Conservation (phyloP, 2,797 vertebrate genomes). For the Crenuchus spilurus region DNA sequence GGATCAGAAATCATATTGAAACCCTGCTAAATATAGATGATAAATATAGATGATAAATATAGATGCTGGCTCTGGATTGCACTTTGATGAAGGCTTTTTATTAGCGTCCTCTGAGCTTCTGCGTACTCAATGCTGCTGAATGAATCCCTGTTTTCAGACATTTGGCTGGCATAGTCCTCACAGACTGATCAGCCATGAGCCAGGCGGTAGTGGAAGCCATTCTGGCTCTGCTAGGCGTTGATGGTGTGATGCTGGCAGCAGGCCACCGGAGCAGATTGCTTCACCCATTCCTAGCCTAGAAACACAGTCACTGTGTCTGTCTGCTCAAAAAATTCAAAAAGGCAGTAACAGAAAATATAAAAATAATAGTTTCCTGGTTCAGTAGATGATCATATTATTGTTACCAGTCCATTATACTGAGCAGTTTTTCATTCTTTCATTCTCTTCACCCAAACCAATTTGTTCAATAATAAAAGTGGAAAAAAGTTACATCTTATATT, state of each 20-base stretch:
- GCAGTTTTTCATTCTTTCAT: not conserved
- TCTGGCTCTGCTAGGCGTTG: conserved; percentile 12
- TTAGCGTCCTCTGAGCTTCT: conserved; percentile 1
- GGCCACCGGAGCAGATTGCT: conserved; percentile 40
- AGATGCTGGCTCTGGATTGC: not conserved
- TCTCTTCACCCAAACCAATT: no score
- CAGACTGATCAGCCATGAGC: conserved; percentile 39
- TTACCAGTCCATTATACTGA: not conserved
- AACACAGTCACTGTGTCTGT: conserved; percentile 11
- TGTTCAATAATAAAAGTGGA: no score
- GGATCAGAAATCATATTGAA: not conserved
- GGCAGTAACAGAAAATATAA: conserved; percentile 2
- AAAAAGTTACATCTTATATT: no score
- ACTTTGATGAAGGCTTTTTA: not conserved
- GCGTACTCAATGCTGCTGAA: conserved; percentile 26
- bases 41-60: conserved; percentile 4
- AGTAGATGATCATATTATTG: no score
- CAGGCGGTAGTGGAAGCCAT: conserved; percentile 36
- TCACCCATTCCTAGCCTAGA: conserved; percentile 30
- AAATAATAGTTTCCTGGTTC: not conserved
- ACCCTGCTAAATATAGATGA: not conserved
- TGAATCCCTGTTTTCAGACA: conserved; percentile 26
- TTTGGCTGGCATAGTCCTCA: conserved; percentile 32
- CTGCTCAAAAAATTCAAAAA: conserved; percentile 41
- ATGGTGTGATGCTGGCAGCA: conserved; percentile 25